These are phyloP conservation scores for Petroica traversi DNA, from an alignment of 2,113 vertebrate genomes.

Conservation along the genomic window DNA sequence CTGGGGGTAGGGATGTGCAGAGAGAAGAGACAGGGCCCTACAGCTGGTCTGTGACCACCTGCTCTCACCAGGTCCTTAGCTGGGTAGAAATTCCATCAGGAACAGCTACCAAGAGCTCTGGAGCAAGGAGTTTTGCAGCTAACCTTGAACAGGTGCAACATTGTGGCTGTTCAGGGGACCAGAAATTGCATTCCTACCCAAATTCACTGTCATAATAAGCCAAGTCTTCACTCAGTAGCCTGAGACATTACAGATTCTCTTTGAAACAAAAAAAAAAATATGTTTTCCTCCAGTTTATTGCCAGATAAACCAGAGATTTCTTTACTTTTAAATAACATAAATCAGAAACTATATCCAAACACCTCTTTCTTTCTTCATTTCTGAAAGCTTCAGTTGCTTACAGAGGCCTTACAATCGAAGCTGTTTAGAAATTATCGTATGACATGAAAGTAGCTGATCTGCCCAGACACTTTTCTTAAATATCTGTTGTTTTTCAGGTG, in stretches of 20 bases:
- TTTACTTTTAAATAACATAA: neutral
- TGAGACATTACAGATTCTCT: neutral
- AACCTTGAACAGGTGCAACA: neutral
- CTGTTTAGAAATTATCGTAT: neutral
- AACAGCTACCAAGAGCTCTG: neutral
- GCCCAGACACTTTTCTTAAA: neutral
- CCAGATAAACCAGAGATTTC: neutral
- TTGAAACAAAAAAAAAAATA: neutral
- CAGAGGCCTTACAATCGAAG: neutral
- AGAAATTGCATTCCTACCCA: neutral
- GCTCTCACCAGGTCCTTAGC: neutral
- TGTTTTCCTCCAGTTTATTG: neutral
- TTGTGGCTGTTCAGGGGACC: neutral
- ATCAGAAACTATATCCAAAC: neutral
- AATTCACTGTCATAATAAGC: neutral
- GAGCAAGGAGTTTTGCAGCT: neutral
- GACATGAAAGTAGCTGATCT: neutral
- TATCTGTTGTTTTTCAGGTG: neutral
- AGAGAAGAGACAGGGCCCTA: neutral
- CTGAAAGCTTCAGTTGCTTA: neutral
- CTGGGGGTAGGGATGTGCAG: neutral
- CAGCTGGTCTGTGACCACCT: neutral
- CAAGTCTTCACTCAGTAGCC: neutral
- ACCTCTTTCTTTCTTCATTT: neutral
- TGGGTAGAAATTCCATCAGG: neutral